Evolutionary conservation across 2,797 vertebrate species (phyloP), one percentile per base, ranked within the genome.

Genomic region (Bradypodion pumilum): DNA sequence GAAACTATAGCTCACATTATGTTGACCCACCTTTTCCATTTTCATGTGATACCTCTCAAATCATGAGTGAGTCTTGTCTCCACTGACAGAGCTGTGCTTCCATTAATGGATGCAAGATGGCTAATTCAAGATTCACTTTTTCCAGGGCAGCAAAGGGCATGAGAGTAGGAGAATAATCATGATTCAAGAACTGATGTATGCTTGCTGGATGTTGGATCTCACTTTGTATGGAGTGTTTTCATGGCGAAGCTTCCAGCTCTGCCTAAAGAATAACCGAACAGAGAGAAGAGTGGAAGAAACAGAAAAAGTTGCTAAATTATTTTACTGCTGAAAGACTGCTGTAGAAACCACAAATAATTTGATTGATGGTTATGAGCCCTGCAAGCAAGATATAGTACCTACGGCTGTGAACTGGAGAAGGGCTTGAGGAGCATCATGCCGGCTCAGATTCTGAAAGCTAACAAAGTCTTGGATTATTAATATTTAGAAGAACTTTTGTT

Each of bases 401-500:
- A 65, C 63, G 86, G 0, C 74, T 70, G 35, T 66, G 72, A 88
- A 81, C 81, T 78, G 70, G 59, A 82, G 90, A 91, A 79, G 84
- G 32, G 84, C 88, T 83, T 44, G 42, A 77, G 3, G 1, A 68
- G 42, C 9, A 13, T 49, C 52, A 62, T 29, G 7, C 42, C 74
- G 49, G 52, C 59, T 69, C 65, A 68, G 40, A 29, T 85, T 78
- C 32, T 68, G 5, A 69, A 46, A 66, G 23, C 25, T 63, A 81
- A 25, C 16, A 23, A 27, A 70, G 73, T 63, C 6, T 12, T 19
- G 23, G 52, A 76, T 29, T 23, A 60, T 46, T 70, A 65, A 32
- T 76, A 76, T n/a, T 77, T 85, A 49, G 19, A 85, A 81, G n/a
- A 62, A 62, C 3, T 63, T 65, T 79, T 5, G 27, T 79, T 84